Evolutionary conservation across 2,113 vertebrate genomes (phyloP), one percentile per base, ranked within the genome.

Genomic region (Acinonyx jubatus): DNA sequence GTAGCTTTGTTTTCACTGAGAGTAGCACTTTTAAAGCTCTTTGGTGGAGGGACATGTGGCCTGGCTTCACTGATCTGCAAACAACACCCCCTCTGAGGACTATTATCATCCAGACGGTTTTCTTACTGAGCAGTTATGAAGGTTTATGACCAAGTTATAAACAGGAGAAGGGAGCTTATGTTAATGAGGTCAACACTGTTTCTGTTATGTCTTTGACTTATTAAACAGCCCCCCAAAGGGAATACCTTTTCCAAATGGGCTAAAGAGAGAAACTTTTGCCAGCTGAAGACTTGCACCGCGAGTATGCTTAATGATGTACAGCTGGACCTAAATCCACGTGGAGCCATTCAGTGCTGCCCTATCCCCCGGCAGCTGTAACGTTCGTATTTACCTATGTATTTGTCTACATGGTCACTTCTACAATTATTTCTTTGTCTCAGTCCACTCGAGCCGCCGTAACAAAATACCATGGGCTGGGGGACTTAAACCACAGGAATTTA

Each of bases 91-190:
- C 93, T 98, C 76, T 69, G 97, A 98, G 98, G 61, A 68, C 94
- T 92, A 95, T 98, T 97, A 98, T 92, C 97, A 92, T 92, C 92
- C 91, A 97, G 71, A 97, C 71, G 91, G 97, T 86, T 98, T 97
- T 97, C 98, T 97, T 98, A 98, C 98, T 96, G 91, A 93, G 92
- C 82, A 95, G 82, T 97, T 97, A 95, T 88, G 97, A 98, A 98
- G 96, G 86, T 98, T 99, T 99, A 98, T 97, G 98, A 98, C 84
- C 95, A 97, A 91, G 82, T 97, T 96, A 94, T 98, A 98, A 98
- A 98, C 83, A 98, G 97, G 93, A 97, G 80, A 97, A 97, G 36
- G 79, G 73, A 98, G 97, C 97, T 97, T 98, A 97, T 95, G 82
- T 95, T 98, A 98, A 98, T 97, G 98, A 98, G 97, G 97, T 96